Percentiles rank a stretch among this genome's conserved stretches.
Conservation (phyloP, 2,113 vertebrate species). For the Lipophrys pholis region DNA sequence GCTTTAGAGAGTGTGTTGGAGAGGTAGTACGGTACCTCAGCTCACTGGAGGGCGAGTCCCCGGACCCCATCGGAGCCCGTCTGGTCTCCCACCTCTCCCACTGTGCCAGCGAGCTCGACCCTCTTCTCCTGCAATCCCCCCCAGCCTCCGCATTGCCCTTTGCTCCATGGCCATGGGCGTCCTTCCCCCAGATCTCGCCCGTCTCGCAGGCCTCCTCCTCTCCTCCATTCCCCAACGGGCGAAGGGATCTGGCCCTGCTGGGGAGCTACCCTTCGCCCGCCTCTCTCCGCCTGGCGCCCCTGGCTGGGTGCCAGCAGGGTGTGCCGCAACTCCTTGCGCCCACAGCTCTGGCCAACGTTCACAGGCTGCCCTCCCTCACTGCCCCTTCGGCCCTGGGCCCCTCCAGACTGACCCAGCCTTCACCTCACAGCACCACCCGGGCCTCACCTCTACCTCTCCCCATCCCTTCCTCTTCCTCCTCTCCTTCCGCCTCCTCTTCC, state of each 20-base stretch:
- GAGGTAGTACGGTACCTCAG: slow-evolving; percentile 94
- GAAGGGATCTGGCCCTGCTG: slow-evolving; percentile 85
- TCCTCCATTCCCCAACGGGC: slow-evolving; percentile 69
- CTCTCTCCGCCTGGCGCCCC: slow-evolving; percentile 80
- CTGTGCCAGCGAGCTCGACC: slow-evolving; percentile 92
- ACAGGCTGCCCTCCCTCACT: slow-evolving; percentile 72
- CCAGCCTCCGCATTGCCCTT: slow-evolving; percentile 82
- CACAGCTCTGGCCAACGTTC: slow-evolving; percentile 71
- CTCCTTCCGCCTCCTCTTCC: slow-evolving; percentile 64
- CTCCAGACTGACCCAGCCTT: slow-evolving; percentile 72
- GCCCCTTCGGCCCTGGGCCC: slow-evolving; percentile 51
- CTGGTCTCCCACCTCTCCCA: slow-evolving; percentile 95
- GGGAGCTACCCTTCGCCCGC: slow-evolving; percentile 81
- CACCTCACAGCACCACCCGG: slow-evolving; percentile 81
- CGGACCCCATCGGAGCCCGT: slow-evolving; percentile 89
- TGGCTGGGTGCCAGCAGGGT: slow-evolving; percentile 74
- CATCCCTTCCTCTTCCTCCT: slow-evolving; percentile 62
- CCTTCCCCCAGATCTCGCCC: slow-evolving; percentile 84
- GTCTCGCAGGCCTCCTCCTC: slow-evolving; percentile 78
- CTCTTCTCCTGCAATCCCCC: slow-evolving; percentile 78
- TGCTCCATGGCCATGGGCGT: slow-evolving; percentile 90
- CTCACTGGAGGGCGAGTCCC: slow-evolving; percentile 87
- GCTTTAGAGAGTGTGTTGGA: slow-evolving; percentile 94
- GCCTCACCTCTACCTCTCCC: slow-evolving; percentile 75
- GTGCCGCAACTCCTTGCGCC: slow-evolving; percentile 72